phyloP scores from a whole-genome alignment of 2,113 vertebrate species.

The Chaetura pelagica region DNA sequence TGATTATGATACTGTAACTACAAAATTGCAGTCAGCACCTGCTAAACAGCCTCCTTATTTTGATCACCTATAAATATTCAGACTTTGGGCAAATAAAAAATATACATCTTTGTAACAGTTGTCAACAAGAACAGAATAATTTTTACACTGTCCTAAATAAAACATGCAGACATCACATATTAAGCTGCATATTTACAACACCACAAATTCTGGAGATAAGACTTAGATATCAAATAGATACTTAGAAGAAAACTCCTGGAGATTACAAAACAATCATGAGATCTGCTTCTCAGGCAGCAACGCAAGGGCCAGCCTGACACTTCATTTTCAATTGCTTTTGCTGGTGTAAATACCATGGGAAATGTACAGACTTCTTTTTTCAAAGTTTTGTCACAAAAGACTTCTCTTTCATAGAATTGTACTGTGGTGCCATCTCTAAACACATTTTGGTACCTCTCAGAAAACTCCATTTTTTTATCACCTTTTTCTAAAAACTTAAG shows the following conservation, averaged over 20 bases:
- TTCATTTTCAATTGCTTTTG: background rate
- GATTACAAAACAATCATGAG: background rate
- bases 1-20: slow-evolving; percentile 4
- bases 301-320: background rate
- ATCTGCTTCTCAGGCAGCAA: background rate
- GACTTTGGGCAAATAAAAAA: background rate
- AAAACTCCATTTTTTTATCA: background rate
- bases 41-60: slow-evolving; percentile 46
- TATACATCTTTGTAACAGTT: background rate
- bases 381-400: background rate
- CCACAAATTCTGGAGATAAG: background rate
- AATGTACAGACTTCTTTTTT: background rate
- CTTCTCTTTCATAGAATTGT: background rate
- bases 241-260: background rate
- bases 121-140: background rate
- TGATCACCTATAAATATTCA: slow-evolving; percentile 53
- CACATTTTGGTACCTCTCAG: background rate
- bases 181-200: background rate
- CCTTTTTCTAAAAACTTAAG: background rate
- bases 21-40: slow-evolving; percentile 14
- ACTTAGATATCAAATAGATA: background rate
- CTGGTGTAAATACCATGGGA: background rate
- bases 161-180: background rate
- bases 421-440: background rate
- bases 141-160: slow-evolving; percentile 3